These are phyloP conservation scores for Clinocottus analis DNA, from an alignment of 2,113 vertebrate genomes.

Conservation along the genomic window DNA sequence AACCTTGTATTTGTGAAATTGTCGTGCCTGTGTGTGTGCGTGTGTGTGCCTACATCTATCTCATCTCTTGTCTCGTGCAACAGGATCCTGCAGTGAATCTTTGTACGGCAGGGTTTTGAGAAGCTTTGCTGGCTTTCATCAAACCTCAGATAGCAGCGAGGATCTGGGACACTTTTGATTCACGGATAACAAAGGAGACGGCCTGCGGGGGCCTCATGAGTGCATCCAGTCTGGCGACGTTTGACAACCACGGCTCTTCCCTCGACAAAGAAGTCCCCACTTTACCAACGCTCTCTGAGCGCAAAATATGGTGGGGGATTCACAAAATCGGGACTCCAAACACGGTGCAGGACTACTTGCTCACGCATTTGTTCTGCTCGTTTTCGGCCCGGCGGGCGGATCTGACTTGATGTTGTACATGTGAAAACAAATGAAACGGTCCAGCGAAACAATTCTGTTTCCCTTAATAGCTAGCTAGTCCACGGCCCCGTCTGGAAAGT, in stretches of 20 bases:
- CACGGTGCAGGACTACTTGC: not conserved
- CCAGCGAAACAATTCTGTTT: not conserved
- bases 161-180: conserved; percentile 48
- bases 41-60: not conserved
- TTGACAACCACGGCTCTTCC: conserved; percentile 20
- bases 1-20: not conserved
- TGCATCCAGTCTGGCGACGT: conserved; percentile 41
- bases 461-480: too few species aligned
- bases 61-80: conserved; percentile 34
- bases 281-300: not conserved
- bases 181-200: conserved; percentile 33
- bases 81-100: conserved; percentile 44
- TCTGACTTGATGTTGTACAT: not conserved
- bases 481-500: not conserved
- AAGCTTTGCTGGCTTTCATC: conserved; percentile 48
- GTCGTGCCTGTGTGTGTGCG: not conserved
- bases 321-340: conserved; percentile 1
- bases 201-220: conserved; percentile 20
- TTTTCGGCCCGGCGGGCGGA: not conserved
- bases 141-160: conserved; percentile 39
- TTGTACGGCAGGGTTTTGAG: conserved; percentile 34
- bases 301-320: not conserved
- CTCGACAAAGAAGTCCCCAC: conserved; percentile 18
- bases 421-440: not conserved
- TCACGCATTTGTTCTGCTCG: not conserved